Evolutionary conservation across 2,888 invertebrate genomes (phyloP), one percentile per base, ranked within the genome.

Genomic region (Timandra comae): DNA sequence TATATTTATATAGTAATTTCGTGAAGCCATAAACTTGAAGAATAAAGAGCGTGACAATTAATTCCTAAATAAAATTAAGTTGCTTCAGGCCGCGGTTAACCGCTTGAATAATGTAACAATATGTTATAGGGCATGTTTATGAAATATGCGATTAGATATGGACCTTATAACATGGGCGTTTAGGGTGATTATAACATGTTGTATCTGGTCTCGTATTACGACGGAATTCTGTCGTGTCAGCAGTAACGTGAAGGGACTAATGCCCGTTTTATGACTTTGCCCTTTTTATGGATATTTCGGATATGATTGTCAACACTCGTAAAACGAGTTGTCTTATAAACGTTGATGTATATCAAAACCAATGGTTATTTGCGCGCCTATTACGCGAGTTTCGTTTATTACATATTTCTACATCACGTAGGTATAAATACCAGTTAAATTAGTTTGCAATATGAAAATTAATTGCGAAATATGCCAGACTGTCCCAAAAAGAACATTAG

Each of bases 261-360:
- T 73, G 73, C 59, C 56, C 65, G 60, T 64, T 79, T 79, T 78
- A 79, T 67, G 73, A 65, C 62, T 56, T 57, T 63, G 63, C 67
- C 73, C 65, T 69, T 76, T 79, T 80, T 76, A 79, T 66, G 69
- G 63, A 63, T 70, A 72, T 72, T 68, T 70, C 63, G 63, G 63
- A 69, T 74, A 77, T 74, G 67, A 73, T 77, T 76, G 73, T 71
- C 69, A 66, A 56, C 68, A 63, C 63, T 68, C 73, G 63, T 71
- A 70, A 71, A 69, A 71, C 45, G 63, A 64, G 57, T 65, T 63
- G 56, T 62, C 60, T 62, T 60, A 62, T 62, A 62, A 69, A 63
- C 58, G 61, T 49, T 56, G 54, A 48, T 56, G 47, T 57, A 54
- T 46, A 52, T 50, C 51, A 40, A 54, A 45, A 52, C 49, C 51